phyloP scores from a whole-genome alignment of 2,888 invertebrate genomes.

The Lasioglossum villosulum region DNA sequence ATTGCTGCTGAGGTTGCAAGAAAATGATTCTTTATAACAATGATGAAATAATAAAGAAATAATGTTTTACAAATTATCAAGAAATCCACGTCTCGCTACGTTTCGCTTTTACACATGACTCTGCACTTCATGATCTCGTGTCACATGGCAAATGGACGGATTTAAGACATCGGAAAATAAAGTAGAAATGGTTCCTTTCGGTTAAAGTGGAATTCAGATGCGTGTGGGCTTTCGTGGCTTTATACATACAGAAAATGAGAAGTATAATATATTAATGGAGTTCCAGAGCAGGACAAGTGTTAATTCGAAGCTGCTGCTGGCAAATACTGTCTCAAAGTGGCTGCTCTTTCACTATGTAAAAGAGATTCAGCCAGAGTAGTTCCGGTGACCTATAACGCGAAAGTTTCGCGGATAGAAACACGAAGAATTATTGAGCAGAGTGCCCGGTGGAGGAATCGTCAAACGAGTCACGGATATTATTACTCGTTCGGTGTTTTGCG shows the following conservation, averaged over 20 bases:
- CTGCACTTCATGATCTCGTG: too few relatives aligned
- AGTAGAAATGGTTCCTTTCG: not conserved
- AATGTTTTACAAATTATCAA: not conserved
- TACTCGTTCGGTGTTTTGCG: conserved; percentile 25
- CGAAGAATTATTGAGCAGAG: conserved; percentile 7
- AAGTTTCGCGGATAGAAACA: not conserved
- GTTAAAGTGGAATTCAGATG: not conserved
- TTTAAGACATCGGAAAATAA: not conserved
- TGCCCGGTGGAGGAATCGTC: not conserved
- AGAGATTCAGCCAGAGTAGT: not conserved
- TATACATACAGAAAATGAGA: not conserved
- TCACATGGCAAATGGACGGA: too few relatives aligned
- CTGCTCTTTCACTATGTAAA: not conserved
- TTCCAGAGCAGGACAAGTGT: not conserved
- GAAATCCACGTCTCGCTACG: too few relatives aligned
- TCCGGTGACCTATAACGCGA: conserved; percentile 2
- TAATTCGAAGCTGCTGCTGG: not conserved
- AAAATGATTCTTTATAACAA: too few relatives aligned
- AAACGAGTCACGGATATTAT: conserved; percentile 20
- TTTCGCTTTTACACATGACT: not conserved
- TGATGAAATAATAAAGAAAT: too few relatives aligned
- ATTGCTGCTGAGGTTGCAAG: too few relatives aligned
- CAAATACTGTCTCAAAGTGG: not conserved
- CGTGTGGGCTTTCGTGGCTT: not conserved
- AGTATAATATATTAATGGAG: not conserved